Evolutionary conservation across 2,888 invertebrate genomes (phyloP), one percentile per base, ranked within the genome.

Genomic region (Falcaria lacertinaria): DNA sequence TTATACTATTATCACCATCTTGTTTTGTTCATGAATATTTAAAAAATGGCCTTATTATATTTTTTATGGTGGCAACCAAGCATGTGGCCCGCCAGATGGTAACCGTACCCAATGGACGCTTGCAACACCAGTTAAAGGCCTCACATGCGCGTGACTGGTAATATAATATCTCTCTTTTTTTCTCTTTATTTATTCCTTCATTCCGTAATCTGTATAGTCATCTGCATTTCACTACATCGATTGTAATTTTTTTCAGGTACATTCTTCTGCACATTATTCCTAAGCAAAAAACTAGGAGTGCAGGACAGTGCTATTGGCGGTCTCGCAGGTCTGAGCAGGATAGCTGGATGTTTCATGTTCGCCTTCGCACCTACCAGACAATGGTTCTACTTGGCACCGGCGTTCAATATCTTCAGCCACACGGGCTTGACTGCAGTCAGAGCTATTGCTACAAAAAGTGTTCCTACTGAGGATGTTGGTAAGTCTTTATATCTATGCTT

Each of bases 391-490:
- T 66, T 80, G 0, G 91, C 89, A 35, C 88, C 89, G 0, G 28
- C 88, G 6, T 80, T 91, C 52, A 90, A 91, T 15, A 80, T 91
- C 45, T 89, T 91, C 53, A 90, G 91, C 37, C 86, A 89, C 14
- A 87, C 90, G 0, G 90, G 90, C 0, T 70, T 91, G 17, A 91
- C 91, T n/a, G 90, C 91, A 1, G 80, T 91, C 42, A 73, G 91
- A 40, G 91, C 91, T 0, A 88, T 91, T 34, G 90, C 90, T 2
- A 89, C 90, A 0, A 91, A 91, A 58, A 79, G 88, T 51, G 91
- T 91, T 5, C 82, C 90, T 16, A 66, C 79, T 2, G 90, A 91
- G 51, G 91, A 91, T 85, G 75, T 91, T 50, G 91, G 91, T 86
- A 69, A 75, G 76, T 25, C n/a, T n/a, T n/a, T n/a, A n/a, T n/a